Evolutionary conservation across 2,113 vertebrate genomes (phyloP).

Genomic region (Gymnogyps californianus): DNA sequence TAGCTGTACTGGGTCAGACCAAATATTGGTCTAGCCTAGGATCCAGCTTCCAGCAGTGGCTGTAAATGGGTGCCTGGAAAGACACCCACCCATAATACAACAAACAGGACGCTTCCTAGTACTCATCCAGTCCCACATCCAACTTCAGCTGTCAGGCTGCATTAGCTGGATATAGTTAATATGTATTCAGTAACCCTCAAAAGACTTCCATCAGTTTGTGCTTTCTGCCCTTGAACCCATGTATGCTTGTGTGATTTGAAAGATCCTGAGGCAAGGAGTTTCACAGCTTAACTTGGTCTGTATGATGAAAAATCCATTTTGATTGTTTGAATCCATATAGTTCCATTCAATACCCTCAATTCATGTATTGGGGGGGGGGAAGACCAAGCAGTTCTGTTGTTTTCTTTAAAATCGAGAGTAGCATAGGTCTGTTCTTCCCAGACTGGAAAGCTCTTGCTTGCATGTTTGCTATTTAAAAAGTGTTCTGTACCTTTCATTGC

Average conservation of each 20-base stretch:
- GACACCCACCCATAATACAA: not conserved
- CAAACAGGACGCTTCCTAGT: not conserved
- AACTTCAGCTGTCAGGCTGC: not conserved
- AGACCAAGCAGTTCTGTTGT: not conserved
- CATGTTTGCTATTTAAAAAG: not conserved
- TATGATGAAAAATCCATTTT: not conserved
- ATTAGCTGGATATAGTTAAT: not conserved
- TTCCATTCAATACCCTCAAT: not conserved
- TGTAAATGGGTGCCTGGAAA: not conserved
- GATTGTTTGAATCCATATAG: not conserved
- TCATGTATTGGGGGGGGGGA: rapidly evolving
- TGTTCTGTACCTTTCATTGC: not conserved
- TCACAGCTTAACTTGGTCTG: not conserved
- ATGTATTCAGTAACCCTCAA: not conserved
- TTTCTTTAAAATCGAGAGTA: not conserved
- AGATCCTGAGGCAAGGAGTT: not conserved
- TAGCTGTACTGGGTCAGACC: not conserved
- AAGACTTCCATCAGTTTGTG: not conserved
- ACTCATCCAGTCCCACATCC: not conserved
- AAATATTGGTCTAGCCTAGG: not conserved
- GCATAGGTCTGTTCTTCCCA: not conserved
- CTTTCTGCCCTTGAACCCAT: not conserved
- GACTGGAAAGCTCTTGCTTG: not conserved
- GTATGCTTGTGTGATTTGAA: not conserved
- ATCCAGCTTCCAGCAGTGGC: not conserved